Evolutionary conservation across 2,797 vertebrate species (phyloP).

Genomic region (Gambusia yucatana): DNA sequence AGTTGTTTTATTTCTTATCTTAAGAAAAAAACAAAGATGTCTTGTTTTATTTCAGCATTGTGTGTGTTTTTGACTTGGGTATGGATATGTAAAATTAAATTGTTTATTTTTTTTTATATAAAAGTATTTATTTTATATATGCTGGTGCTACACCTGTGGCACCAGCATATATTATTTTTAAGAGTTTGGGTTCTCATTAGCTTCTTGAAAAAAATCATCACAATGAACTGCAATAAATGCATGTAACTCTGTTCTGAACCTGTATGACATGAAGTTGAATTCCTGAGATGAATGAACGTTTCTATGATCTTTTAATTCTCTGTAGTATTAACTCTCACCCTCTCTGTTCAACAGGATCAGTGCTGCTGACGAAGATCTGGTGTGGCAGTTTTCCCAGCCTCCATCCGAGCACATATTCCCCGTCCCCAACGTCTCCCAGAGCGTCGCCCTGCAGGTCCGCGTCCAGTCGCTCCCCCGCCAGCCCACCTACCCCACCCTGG

Average conservation of each 20-base stretch:
- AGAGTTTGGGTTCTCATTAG: neutral
- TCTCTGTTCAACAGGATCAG: slow-evolving; percentile 87
- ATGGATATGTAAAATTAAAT: too few relatives aligned
- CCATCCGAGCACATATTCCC: slow-evolving; percentile 97
- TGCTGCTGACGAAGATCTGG: slow-evolving; percentile 92
- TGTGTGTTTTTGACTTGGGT: neutral
- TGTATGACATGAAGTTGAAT: neutral
- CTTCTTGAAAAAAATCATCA: neutral
- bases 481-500: slow-evolving; percentile 92
- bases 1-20: neutral
- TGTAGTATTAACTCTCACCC: slow-evolving; percentile 16
- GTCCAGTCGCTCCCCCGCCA: slow-evolving; percentile 98
- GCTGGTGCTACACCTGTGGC: neutral
- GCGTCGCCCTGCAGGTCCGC: slow-evolving; percentile 93
- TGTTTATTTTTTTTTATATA: too few relatives aligned
- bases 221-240: neutral
- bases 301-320: neutral
- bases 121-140: too few relatives aligned
- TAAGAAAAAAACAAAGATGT: neutral
- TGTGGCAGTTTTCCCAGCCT: slow-evolving; percentile 94
- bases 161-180: neutral
- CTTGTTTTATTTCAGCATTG: neutral
- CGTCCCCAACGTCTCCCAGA: slow-evolving; percentile 95
- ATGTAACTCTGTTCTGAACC: neutral
- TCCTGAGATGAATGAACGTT: neutral